Evolutionary conservation across 2,113 vertebrate species (phyloP).

Genomic region (Aplodontia rufa): DNA sequence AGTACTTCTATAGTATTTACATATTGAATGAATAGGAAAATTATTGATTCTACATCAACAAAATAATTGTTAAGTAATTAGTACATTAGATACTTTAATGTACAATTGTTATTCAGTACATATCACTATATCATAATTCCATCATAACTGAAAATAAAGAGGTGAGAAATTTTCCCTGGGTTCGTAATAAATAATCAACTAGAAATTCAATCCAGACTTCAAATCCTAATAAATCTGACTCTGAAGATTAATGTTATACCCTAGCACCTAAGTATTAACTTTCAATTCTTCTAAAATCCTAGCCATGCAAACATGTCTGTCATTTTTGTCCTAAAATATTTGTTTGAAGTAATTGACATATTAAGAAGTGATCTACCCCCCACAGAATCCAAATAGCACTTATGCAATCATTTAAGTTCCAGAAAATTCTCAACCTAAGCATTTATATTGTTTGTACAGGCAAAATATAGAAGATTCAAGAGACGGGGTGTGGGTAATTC

Average conservation of each 20-base stretch:
- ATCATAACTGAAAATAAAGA: background rate
- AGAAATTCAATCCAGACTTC: background rate
- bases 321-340: background rate
- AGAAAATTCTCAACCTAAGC: too few species aligned
- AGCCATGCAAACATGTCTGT: background rate
- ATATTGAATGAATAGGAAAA: background rate
- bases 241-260: background rate
- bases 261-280: background rate
- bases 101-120: background rate
- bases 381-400: too few species aligned
- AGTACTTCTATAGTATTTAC: background rate
- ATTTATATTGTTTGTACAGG: too few species aligned
- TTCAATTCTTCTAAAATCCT: background rate
- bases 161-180: background rate
- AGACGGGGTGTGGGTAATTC: too few species aligned
- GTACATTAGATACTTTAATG: background rate
- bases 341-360: background rate
- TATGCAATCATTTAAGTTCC: too few species aligned
- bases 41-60: background rate
- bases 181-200: background rate
- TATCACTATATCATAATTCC: background rate
- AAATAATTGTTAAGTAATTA: background rate
- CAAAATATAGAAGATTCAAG: too few species aligned
- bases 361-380: too few species aligned
- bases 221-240: background rate